Conservation (phyloP, 2,888 invertebrate species). For the Frankliniella intonsa region DNA sequence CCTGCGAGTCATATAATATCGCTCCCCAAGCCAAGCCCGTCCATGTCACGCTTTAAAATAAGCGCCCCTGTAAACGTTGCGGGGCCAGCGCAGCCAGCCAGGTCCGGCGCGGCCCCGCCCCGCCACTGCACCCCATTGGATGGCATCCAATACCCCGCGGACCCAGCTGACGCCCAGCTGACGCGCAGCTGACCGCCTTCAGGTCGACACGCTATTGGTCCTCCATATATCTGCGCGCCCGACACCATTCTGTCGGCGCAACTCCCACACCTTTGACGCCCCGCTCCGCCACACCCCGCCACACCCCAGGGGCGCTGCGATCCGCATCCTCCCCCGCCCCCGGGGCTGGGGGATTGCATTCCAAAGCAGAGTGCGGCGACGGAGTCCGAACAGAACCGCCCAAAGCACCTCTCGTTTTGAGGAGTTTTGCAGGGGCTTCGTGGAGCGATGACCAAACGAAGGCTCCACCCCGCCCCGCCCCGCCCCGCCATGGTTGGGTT, state of each 20-base stretch:
- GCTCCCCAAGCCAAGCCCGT: background rate
- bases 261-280: background rate
- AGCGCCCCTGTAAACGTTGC: background rate
- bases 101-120: background rate
- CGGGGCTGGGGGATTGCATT: too few species aligned
- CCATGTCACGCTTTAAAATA: background rate
- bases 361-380: too few species aligned
- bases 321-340: too few species aligned
- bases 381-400: too few species aligned
- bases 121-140: background rate
- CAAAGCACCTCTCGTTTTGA: too few species aligned
- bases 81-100: background rate
- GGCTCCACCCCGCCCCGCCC: too few species aligned
- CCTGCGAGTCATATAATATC: background rate
- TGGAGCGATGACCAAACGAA: too few species aligned
- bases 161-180: background rate
- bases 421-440: too few species aligned
- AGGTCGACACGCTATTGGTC: background rate
- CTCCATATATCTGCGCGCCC: background rate
- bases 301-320: background rate
- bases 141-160: background rate
- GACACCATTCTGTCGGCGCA: constrained; percentile 7
- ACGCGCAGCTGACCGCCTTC: background rate
- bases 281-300: background rate
- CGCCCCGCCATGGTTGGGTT: too few species aligned